Conservation (phyloP, 35 echinoderm and acorn worm species). For the Amphiura filiformis region DNA sequence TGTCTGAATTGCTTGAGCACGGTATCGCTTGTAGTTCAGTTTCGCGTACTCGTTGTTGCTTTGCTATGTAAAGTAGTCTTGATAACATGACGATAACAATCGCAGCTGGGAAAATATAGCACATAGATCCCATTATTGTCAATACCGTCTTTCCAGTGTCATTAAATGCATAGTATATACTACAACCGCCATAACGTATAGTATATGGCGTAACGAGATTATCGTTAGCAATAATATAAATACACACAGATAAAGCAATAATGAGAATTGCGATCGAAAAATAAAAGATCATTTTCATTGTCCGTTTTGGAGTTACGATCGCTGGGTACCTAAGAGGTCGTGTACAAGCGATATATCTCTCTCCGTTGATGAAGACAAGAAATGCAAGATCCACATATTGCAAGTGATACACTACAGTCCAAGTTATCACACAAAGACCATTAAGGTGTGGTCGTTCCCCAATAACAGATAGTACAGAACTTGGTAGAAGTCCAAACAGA, state of each 20-base stretch:
- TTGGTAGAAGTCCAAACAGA: neutral
- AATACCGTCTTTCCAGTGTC: neutral
- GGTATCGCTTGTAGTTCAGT: neutral
- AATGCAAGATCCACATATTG: neutral
- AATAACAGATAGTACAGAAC: neutral
- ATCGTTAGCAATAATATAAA: neutral
- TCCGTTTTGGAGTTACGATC: neutral
- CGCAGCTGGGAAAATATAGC: neutral
- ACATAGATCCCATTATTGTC: neutral
- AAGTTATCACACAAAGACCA: neutral
- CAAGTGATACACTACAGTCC: neutral
- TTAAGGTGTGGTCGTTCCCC: neutral
- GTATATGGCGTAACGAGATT: neutral
- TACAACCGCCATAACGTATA: neutral
- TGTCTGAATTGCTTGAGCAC: neutral
- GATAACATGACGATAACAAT: neutral
- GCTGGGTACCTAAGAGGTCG: neutral
- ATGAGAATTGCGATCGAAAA: neutral
- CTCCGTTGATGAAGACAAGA: neutral
- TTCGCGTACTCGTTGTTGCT: neutral
- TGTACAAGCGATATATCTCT: neutral
- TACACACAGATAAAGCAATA: neutral
- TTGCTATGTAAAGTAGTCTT: neutral
- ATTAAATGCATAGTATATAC: neutral
- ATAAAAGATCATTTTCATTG: neutral